phyloP scores from a whole-genome alignment of 2,888 invertebrate species.

The Cynaeus angustus region DNA sequence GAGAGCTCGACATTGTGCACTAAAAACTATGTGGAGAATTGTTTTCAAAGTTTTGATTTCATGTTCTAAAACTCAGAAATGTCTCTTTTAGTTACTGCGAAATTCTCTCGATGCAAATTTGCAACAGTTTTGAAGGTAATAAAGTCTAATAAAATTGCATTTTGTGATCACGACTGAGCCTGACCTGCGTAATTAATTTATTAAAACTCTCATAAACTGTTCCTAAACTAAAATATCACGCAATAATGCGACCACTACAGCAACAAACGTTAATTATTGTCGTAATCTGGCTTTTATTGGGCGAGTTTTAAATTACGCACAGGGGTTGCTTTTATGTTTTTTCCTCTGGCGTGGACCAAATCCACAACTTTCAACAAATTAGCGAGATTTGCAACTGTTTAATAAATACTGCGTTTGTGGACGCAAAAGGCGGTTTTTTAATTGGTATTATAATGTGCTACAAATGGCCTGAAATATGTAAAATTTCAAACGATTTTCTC shows the following conservation, averaged over 20 bases:
- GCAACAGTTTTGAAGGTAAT: not conserved
- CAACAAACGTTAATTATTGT: slow-evolving; percentile 33
- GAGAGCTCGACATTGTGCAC: slow-evolving; percentile 17
- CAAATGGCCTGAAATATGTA: slow-evolving; percentile 62
- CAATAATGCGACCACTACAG: slow-evolving; percentile 27
- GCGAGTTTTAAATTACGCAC: slow-evolving; percentile 27
- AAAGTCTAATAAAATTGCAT: not conserved
- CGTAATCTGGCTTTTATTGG: slow-evolving; percentile 33
- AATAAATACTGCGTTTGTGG: slow-evolving; percentile 40
- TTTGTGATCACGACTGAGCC: not conserved
- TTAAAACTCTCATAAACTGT: slow-evolving; percentile 22
- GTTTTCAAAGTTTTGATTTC: too few species aligned
- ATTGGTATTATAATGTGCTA: slow-evolving; percentile 49
- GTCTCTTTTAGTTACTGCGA: not conserved
- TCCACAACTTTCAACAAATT: slow-evolving; percentile 37
- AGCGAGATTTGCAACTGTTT: slow-evolving; percentile 35
- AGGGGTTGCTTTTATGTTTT: slow-evolving; percentile 19
- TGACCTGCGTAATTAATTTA: not conserved
- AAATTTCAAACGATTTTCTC: slow-evolving; percentile 64
- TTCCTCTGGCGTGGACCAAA: slow-evolving; percentile 11
- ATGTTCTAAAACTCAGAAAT: slow-evolving; percentile 4
- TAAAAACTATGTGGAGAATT: slow-evolving; percentile 15
- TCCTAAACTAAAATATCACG: slow-evolving; percentile 25
- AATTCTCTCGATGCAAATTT: not conserved
- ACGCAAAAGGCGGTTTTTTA: slow-evolving; percentile 45